phyloP scores from a whole-genome alignment of 1,140 invertebrate species.

The Lasioglossum baleicum region DNA sequence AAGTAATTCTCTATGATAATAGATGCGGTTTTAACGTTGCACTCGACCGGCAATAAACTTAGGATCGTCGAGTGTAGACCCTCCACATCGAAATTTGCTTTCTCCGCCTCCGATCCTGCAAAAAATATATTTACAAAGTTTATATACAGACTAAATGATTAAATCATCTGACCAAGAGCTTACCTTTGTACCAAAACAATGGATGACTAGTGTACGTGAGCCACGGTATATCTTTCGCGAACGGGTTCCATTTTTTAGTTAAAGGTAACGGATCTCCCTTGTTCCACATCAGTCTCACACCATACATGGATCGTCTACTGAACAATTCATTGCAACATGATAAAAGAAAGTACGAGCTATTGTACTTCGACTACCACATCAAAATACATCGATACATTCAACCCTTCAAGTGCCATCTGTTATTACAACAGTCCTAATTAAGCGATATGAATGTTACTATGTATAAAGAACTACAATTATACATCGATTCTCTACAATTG shows the following conservation, averaged over 20 bases:
- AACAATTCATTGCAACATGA: slow-evolving; percentile 23
- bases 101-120: slow-evolving; percentile 70
- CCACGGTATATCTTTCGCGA: slow-evolving; percentile 88
- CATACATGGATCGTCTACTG: slow-evolving; percentile 86
- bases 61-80: slow-evolving; percentile 78
- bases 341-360: background rate
- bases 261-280: slow-evolving; percentile 84
- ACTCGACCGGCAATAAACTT: slow-evolving; percentile 60
- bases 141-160: background rate
- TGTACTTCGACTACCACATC: background rate
- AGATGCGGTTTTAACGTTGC: slow-evolving; percentile 80
- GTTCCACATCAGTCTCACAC: slow-evolving; percentile 89
- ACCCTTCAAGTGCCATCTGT: background rate
- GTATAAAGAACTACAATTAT: background rate
- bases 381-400: background rate
- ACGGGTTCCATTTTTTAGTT: slow-evolving; percentile 92
- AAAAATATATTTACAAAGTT: background rate
- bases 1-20: slow-evolving; percentile 91
- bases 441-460: background rate
- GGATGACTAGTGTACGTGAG: slow-evolving; percentile 90
- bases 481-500: too few relatives aligned
- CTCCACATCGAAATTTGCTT: slow-evolving; percentile 82
- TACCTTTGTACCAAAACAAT: slow-evolving; percentile 89
- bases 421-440: background rate
- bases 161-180: slow-evolving; percentile 19